phyloP scores from a whole-genome alignment of 2,888 invertebrate species.

The Disparrhopalites patrizii region DNA sequence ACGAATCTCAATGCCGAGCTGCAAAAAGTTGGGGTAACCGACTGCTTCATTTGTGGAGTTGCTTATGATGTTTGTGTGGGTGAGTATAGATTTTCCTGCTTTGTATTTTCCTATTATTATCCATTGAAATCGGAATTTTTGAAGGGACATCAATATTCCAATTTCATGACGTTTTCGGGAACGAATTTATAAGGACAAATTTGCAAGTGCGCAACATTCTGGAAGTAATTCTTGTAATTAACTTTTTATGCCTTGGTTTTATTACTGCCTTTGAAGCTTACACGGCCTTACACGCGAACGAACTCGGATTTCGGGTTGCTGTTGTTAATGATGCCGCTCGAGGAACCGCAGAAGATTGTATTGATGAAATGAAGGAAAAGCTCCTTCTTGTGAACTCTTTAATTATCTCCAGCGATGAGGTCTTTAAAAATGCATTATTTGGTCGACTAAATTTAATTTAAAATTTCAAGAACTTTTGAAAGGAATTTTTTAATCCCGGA shows the following conservation, averaged over 20 bases:
- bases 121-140: no score
- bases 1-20: conserved; percentile 79
- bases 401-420: conserved; percentile 72
- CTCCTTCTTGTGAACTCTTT: conserved; percentile 73
- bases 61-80: conserved; percentile 95
- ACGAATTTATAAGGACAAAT: no score
- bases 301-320: conserved; percentile 83
- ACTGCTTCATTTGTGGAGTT: conserved; percentile 89
- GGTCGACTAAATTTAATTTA: neutral
- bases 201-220: no score
- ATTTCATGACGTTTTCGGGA: no score
- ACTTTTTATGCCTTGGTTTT: no score
- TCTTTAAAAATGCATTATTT: conserved; percentile 49
- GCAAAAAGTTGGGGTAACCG: conserved; percentile 72
- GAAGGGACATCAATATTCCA: no score
- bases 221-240: no score
- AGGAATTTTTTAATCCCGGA: neutral
- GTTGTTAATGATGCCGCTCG: conserved; percentile 86
- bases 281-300: conserved; percentile 82
- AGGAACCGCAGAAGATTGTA: conserved; percentile 79
- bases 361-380: conserved; percentile 73
- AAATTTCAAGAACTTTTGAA: neutral
- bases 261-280: neutral
- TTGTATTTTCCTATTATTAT: no score
- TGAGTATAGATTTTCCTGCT: conserved; percentile 52